These are phyloP conservation scores for Aphyosemion australe DNA, from an alignment of 2,113 vertebrate genomes.

Conservation along the genomic window DNA sequence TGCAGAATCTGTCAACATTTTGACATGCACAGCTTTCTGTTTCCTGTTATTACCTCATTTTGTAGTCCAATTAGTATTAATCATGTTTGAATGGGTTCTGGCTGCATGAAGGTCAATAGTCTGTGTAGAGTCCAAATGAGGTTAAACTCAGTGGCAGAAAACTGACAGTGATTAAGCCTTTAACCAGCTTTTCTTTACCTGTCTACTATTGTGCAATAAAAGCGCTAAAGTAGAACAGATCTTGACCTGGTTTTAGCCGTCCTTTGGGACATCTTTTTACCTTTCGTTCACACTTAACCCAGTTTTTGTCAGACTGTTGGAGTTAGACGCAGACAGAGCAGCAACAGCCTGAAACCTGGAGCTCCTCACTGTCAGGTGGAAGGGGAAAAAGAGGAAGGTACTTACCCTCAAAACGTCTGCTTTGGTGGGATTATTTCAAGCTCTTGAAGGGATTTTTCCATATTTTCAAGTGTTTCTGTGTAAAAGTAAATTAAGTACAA, in stretches of 20 bases:
- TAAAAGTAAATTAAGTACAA: too few species aligned
- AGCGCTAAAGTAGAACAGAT: neutral
- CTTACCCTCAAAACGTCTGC: too few species aligned
- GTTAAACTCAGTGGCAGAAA: neutral
- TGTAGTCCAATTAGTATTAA: neutral
- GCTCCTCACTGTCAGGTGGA: too few species aligned
- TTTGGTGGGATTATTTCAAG: too few species aligned
- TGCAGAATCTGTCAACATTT: neutral
- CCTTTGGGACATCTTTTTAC: neutral
- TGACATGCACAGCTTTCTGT: neutral
- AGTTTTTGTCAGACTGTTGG: neutral
- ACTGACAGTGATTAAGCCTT: neutral
- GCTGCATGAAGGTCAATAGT: constrained; percentile 1
- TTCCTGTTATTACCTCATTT: neutral
- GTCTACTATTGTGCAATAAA: neutral
- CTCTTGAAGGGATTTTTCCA: too few species aligned
- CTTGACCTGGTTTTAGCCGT: neutral
- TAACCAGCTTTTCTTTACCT: neutral
- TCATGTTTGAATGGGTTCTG: constrained; percentile 1
- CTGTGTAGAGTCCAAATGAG: constrained; percentile 2
- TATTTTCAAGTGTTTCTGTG: too few species aligned
- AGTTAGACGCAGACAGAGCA: neutral
- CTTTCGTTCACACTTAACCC: neutral
- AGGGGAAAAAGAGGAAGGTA: too few species aligned
- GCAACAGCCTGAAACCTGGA: neutral